Percentiles rank a stretch among this genome's conserved stretches.
Evolutionary conservation across 2,888 invertebrate genomes (phyloP).

Genomic region (Hirudinaria manillensis): DNA sequence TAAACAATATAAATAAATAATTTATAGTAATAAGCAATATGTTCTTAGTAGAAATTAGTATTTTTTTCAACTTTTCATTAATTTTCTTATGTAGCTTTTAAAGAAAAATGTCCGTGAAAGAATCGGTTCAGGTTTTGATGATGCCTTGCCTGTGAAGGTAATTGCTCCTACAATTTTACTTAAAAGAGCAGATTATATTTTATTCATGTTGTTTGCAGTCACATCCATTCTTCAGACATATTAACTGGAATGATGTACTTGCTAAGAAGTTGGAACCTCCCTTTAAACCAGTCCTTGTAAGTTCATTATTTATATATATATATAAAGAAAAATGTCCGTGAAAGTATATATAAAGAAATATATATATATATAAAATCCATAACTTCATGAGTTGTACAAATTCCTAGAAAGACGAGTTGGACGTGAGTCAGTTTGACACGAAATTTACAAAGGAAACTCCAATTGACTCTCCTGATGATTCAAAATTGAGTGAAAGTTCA

Average conservation of each 20-base stretch:
- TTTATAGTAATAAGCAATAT: too few relatives aligned
- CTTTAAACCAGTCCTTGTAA: conserved; percentile 76
- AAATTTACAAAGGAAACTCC: conserved; percentile 95
- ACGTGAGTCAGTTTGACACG: conserved; percentile 95
- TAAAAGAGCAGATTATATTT: neutral
- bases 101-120: conserved; percentile 71
- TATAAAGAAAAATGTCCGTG: neutral
- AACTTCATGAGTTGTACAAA: neutral
- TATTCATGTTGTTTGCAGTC: conserved; percentile 44
- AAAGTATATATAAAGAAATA: neutral
- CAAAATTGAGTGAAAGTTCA: conserved; percentile 88
- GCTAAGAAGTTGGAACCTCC: conserved; percentile 85
- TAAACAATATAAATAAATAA: too few relatives aligned
- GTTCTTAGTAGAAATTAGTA: too few relatives aligned
- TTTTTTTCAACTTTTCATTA: neutral
- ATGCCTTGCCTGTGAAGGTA: conserved; percentile 74
- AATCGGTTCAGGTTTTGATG: conserved; percentile 77
- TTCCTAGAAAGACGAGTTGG: conserved; percentile 78
- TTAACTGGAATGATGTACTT: conserved; percentile 88
- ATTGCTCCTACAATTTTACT: neutral
- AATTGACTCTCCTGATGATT: conserved; percentile 84
- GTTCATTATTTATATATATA: conserved; percentile 30
- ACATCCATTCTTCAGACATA: conserved; percentile 89
- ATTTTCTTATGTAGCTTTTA: conserved; percentile 48
- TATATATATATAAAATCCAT: neutral